phyloP scores from a whole-genome alignment of 1,140 invertebrate species.

The Ptiloglossa arizonensis region DNA sequence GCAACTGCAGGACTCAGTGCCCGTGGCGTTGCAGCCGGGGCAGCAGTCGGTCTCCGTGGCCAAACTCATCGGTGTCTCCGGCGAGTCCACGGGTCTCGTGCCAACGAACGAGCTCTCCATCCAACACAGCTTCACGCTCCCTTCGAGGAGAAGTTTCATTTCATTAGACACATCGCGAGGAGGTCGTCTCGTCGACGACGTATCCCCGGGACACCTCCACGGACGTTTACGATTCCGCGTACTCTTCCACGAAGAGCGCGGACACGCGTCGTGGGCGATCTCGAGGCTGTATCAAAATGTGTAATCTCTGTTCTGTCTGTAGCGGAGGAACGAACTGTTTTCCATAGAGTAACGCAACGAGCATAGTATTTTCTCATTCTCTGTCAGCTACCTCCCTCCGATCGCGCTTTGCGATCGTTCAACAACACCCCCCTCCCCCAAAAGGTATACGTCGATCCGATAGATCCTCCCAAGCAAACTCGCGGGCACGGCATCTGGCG shows the following conservation, averaged over 20 bases:
- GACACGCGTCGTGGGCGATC: too few relatives aligned
- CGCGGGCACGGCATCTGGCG: not conserved
- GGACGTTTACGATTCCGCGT: not conserved
- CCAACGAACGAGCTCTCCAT: constrained; percentile 95
- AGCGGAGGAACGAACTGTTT: too few relatives aligned
- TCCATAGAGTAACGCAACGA: too few relatives aligned
- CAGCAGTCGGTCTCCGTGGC: constrained; percentile 82
- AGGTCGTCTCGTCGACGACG: not conserved
- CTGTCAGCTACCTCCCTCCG: too few relatives aligned
- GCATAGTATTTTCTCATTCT: too few relatives aligned
- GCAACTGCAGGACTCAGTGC: constrained; percentile 76
- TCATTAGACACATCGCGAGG: constrained; percentile 23
- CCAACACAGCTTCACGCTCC: constrained; percentile 87
- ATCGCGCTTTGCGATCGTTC: too few relatives aligned
- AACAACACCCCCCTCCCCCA: too few relatives aligned
- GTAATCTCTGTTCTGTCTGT: not conserved
- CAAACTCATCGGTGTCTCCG: constrained; percentile 88
- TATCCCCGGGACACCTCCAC: not conserved
- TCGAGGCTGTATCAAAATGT: too few relatives aligned
- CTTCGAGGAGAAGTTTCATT: constrained; percentile 69
- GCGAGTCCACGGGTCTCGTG: constrained; percentile 91
- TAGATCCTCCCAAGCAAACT: not conserved
- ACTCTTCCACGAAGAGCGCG: too few relatives aligned
- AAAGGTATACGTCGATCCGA: too few relatives aligned
- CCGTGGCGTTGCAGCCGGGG: constrained; percentile 74